phyloP scores from a whole-genome alignment of 2,797 vertebrate species.

The Syngnathus rostellatus region DNA sequence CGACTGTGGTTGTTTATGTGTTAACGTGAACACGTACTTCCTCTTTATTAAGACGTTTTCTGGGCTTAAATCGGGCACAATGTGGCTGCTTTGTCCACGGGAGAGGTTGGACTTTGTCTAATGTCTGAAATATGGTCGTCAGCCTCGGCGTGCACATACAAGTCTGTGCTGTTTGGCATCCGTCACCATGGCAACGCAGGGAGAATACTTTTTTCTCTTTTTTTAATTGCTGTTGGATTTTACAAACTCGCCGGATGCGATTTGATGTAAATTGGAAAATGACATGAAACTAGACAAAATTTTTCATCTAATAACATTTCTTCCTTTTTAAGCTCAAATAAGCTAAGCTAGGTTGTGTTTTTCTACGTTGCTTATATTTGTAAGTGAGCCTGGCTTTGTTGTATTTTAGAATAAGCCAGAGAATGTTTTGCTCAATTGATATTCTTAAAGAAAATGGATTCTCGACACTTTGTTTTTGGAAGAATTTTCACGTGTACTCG shows the following conservation, averaged over 20 bases:
- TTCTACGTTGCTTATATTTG: neutral
- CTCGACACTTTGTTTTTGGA: no score
- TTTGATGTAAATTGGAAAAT: neutral
- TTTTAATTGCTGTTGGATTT: slow-evolving; percentile 33
- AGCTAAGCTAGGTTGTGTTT: neutral
- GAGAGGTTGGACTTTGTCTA: slow-evolving; percentile 34
- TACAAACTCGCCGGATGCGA: slow-evolving; percentile 5
- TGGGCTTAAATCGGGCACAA: slow-evolving; percentile 68
- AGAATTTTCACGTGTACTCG: no score
- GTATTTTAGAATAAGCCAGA: neutral
- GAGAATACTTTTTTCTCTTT: slow-evolving; percentile 12
- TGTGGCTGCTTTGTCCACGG: slow-evolving; percentile 61
- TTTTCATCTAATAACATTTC: neutral
- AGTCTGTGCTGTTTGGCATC: slow-evolving; percentile 39
- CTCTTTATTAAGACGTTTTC: slow-evolving; percentile 53
- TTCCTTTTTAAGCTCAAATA: neutral
- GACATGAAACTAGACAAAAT: neutral
- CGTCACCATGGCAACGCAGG: slow-evolving; percentile 49
- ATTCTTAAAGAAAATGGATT: neutral
- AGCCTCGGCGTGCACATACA: slow-evolving; percentile 32
- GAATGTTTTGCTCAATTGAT: neutral
- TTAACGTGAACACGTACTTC: slow-evolving; percentile 71
- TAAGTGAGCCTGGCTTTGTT: neutral
- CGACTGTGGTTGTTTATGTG: slow-evolving; percentile 86
- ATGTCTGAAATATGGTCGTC: slow-evolving; percentile 46